A percentile compares a stretch with the other conserved stretches of the same genome.
These are phyloP conservation scores for Triplophysa rosa DNA, from an alignment of 2,113 vertebrate species.

Conservation along the genomic window DNA sequence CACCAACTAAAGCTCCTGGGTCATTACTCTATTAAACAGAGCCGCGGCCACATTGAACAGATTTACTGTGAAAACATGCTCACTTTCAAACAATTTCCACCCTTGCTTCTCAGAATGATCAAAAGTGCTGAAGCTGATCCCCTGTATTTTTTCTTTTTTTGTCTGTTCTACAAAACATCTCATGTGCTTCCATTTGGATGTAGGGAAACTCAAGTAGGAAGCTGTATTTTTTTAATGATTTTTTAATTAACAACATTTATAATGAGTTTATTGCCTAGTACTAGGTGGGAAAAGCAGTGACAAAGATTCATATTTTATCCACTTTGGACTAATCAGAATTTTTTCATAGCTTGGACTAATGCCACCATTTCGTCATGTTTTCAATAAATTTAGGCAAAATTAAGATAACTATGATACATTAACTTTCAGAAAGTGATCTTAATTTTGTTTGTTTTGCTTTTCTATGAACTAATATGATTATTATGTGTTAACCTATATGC, in stretches of 20 bases:
- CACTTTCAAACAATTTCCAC: conserved; percentile 59
- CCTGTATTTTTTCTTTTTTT: conserved; percentile 59
- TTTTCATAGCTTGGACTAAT: not conserved
- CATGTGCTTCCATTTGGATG: conserved; percentile 70
- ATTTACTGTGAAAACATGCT: conserved; percentile 60
- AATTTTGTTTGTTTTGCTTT: not conserved
- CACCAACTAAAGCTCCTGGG: conserved; percentile 52
- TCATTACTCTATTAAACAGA: conserved; percentile 60
- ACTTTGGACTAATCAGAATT: not conserved
- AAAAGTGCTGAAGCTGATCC: conserved; percentile 59
- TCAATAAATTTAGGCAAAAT: not conserved
- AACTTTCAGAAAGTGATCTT: too few relatives aligned
- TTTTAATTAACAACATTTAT: conserved; percentile 70
- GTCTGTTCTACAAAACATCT: conserved; percentile 58
- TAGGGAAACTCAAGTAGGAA: conserved; percentile 60
- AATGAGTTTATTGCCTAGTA: conserved; percentile 70
- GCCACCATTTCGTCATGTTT: not conserved
- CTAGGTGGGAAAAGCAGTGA: conserved; percentile 67
- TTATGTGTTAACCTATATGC: not conserved
- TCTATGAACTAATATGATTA: not conserved
- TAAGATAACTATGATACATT: not conserved
- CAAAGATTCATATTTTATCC: conserved; percentile 63
- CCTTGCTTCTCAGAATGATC: conserved; percentile 61
- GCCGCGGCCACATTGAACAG: conserved; percentile 57
- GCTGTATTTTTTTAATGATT: conserved; percentile 67